Evolutionary conservation across 92 coral and sea anemone species (phyloP).

Genomic region (Epizoanthus illoricatus): DNA sequence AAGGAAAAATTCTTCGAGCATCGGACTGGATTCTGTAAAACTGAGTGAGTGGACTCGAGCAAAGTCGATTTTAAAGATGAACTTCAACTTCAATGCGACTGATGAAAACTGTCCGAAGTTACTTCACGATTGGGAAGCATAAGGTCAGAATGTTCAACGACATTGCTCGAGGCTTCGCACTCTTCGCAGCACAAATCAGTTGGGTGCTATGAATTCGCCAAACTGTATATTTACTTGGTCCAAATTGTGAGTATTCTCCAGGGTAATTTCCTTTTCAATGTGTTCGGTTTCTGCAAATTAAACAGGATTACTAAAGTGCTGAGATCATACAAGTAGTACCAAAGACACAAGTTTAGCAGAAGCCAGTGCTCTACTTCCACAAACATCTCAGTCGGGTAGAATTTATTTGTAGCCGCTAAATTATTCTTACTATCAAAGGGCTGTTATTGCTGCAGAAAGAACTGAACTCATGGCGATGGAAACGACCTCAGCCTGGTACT

Average conservation of each 20-base stretch:
- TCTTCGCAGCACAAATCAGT: not conserved
- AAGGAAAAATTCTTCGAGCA: no score
- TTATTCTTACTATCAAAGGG: not conserved
- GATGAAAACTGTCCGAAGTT: not conserved
- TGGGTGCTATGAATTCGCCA: not conserved
- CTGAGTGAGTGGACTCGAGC: no score
- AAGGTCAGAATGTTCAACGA: not conserved
- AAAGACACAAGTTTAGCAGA: no score
- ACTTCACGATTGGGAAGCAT: not conserved
- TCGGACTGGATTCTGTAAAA: no score
- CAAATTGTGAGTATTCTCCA: not conserved
- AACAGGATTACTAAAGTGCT: no score
- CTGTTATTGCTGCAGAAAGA: not conserved
- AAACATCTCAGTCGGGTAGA: not conserved
- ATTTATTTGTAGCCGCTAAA: not conserved
- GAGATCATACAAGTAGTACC: no score
- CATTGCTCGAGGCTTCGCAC: not conserved
- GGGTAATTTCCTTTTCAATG: not conserved
- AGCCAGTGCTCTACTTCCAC: no score
- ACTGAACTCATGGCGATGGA: not conserved
- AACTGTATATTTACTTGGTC: not conserved
- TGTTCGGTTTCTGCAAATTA: not conserved
- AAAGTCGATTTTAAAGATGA: no score
- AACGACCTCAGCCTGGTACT: conserved; percentile 50
- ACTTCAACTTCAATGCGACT: no score